Percentiles rank a stretch among this genome's conserved stretches.
phyloP scores from a whole-genome alignment of 2,113 vertebrate genomes.

The Atlantisia rogersi region DNA sequence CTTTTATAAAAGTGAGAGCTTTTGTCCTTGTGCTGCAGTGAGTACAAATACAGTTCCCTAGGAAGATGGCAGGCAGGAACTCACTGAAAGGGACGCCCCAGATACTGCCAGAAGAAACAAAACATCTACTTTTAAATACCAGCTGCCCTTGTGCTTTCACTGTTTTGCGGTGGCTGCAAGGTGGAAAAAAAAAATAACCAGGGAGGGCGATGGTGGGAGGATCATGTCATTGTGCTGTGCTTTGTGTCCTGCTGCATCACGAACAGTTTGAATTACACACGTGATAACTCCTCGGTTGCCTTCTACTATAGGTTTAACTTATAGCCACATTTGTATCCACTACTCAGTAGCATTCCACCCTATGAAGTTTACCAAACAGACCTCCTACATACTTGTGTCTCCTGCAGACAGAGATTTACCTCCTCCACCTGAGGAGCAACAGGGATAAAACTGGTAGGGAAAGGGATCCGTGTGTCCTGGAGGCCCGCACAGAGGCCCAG shows the following conservation, averaged over 20 bases:
- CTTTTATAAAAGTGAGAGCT: neutral
- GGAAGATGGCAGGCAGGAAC: neutral
- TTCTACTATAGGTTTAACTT: neutral
- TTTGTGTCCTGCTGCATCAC: neutral
- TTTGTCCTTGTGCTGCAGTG: neutral
- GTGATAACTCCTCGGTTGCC: rapidly evolving
- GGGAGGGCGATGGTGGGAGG: too few species aligned
- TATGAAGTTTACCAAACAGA: neutral
- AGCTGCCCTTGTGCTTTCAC: neutral
- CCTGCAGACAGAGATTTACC: too few species aligned
- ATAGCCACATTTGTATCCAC: neutral
- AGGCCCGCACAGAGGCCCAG: too few species aligned
- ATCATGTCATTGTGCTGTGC: rapidly evolving
- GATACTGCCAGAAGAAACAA: neutral
- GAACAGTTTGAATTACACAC: neutral
- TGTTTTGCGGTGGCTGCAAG: neutral
- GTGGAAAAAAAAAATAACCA: too few species aligned
- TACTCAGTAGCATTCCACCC: rapidly evolving
- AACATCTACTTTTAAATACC: neutral
- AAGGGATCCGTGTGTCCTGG: too few species aligned
- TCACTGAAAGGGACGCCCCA: rapidly evolving
- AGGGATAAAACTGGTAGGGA: too few species aligned
- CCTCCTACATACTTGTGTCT: too few species aligned
- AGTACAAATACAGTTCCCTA: neutral
- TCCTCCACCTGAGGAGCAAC: too few species aligned